These are phyloP conservation scores for Sinella curviseta DNA, from an alignment of 1,140 invertebrate genomes.

Conservation along the genomic window DNA sequence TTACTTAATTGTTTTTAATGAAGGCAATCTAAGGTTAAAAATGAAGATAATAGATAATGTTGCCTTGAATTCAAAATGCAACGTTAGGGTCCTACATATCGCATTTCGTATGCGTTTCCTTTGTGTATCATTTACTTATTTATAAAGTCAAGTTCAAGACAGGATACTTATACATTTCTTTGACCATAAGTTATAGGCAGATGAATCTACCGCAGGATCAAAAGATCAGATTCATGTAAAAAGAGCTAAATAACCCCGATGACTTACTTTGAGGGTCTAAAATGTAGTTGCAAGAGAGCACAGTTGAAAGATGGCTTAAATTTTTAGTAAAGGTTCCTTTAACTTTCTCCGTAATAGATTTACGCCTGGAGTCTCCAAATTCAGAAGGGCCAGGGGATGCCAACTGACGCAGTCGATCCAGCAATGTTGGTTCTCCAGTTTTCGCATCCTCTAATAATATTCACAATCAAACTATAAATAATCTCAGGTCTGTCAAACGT, in stretches of 20 bases:
- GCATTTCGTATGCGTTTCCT: too few relatives aligned
- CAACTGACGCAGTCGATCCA: constrained; percentile 1
- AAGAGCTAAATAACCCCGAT: too few relatives aligned
- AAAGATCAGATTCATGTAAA: too few relatives aligned
- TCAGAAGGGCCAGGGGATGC: constrained; percentile 20
- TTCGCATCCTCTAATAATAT: not conserved
- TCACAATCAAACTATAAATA: too few relatives aligned
- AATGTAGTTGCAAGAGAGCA: constrained; percentile 34
- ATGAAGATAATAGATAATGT: constrained; percentile 30
- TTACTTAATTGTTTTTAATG: too few relatives aligned
- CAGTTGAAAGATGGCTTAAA: not conserved
- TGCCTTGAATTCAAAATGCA: not conserved
- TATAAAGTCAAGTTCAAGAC: too few relatives aligned
- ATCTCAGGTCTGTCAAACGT: too few relatives aligned
- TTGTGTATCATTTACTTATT: too few relatives aligned
- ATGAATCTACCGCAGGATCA: too few relatives aligned
- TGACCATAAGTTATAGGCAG: too few relatives aligned
- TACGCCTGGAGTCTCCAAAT: constrained; percentile 21
- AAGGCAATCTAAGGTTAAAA: too few relatives aligned
- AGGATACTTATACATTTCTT: too few relatives aligned
- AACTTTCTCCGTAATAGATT: constrained; percentile 28
- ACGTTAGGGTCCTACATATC: not conserved
- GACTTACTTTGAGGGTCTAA: constrained; percentile 50
- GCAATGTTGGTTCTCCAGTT: not conserved
- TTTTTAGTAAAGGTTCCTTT: constrained; percentile 15